These are phyloP conservation scores for Nycticebus coucang DNA, from an alignment of 2,113 vertebrate genomes.

Conservation along the genomic window DNA sequence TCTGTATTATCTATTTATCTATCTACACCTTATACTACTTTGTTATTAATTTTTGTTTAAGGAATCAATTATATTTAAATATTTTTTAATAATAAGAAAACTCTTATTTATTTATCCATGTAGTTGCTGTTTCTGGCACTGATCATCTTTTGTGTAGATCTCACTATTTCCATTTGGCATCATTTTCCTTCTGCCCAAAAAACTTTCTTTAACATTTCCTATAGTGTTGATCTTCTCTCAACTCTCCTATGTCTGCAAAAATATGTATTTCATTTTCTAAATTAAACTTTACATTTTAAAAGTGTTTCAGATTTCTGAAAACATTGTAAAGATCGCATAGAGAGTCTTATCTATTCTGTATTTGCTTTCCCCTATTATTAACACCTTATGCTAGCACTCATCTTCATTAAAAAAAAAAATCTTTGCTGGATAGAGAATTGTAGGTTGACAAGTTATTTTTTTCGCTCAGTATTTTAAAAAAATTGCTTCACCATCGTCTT, in stretches of 20 bases:
- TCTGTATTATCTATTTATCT: neutral
- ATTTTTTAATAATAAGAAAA: neutral
- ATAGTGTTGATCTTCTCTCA: neutral
- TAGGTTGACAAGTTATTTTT: neutral
- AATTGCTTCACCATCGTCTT: neutral
- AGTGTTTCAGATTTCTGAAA: neutral
- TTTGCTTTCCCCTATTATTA: neutral
- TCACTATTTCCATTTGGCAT: neutral
- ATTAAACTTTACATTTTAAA: neutral
- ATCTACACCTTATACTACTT: neutral
- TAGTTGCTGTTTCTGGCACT: neutral
- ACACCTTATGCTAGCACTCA: neutral
- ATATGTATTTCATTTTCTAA: neutral
- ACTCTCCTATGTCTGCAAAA: neutral
- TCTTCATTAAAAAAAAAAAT: neutral
- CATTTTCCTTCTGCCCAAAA: neutral
- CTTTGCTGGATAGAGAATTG: neutral
- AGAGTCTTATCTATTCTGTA: neutral
- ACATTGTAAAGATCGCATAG: neutral
- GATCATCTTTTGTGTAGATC: neutral
- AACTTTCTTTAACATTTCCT: neutral
- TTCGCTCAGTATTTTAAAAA: neutral
- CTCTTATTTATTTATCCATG: neutral
- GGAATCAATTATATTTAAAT: neutral
- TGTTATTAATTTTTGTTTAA: neutral